phyloP scores from a whole-genome alignment of 2,797 vertebrate species.

The Lates japonicus region DNA sequence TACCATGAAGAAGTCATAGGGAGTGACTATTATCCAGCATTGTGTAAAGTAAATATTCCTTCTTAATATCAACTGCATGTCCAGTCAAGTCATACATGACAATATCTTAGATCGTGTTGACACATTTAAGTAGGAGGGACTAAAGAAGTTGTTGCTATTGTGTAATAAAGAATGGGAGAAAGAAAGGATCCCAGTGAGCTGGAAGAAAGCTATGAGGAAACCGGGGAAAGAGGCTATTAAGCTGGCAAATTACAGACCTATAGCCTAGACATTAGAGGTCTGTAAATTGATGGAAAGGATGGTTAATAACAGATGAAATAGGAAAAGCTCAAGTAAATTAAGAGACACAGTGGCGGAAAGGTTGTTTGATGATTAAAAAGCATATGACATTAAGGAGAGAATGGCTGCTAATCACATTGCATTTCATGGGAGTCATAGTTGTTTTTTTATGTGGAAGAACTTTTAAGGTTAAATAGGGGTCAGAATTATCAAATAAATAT shows the following conservation, averaged over 20 bases:
- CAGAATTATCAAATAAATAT: background rate
- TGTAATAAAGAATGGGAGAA: background rate
- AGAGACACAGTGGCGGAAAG: no score
- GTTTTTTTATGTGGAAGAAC: conserved; percentile 1
- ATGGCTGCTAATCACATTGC: background rate
- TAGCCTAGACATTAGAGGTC: background rate
- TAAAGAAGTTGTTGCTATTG: background rate
- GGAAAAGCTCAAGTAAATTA: background rate
- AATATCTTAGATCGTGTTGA: background rate
- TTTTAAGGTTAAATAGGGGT: background rate
- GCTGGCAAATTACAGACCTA: background rate
- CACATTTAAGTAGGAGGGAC: background rate
- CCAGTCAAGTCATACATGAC: no score
- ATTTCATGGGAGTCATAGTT: background rate
- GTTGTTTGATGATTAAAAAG: background rate
- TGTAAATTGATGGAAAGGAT: background rate
- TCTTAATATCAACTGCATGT: no score
- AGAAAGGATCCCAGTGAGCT: background rate
- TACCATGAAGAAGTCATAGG: no score
- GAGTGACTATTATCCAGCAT: no score
- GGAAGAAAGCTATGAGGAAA: background rate
- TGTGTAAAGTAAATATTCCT: no score
- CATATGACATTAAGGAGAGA: background rate
- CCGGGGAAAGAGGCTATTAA: background rate
- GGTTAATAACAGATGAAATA: background rate